Percentiles rank a stretch among this genome's conserved stretches.
Conservation (phyloP, 2,888 invertebrate genomes). For the Tillus elongatus region DNA sequence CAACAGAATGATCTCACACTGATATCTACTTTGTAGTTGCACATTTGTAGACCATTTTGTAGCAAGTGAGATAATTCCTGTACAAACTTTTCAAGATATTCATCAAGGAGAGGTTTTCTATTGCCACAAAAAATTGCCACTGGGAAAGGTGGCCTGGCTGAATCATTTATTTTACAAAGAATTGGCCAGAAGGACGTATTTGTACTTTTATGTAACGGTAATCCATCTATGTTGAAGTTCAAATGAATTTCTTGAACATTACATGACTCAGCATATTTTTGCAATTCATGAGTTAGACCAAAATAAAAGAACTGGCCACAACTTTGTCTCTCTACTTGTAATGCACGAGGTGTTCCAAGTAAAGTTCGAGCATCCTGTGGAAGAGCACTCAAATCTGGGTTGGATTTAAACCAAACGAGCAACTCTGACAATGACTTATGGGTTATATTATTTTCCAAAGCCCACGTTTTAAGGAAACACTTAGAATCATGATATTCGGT, state of each 20-base stretch:
- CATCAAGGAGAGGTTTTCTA: constrained; percentile 15
- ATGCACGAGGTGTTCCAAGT: constrained; percentile 11
- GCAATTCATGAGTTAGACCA: too few species aligned
- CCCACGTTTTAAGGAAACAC: too few species aligned
- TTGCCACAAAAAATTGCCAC: constrained; percentile 17
- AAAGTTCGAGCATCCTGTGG: constrained; percentile 14
- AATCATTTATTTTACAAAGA: constrained; percentile 9
- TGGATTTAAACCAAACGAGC: constrained; percentile 11
- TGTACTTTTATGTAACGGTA: constrained; percentile 15
- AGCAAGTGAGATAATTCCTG: constrained; percentile 10
- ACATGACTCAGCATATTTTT: constrained; percentile 8
- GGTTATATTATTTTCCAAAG: constrained; percentile 9
- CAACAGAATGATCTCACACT: constrained; percentile 15
- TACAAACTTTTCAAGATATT: constrained; percentile 16
- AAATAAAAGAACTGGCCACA: too few species aligned
- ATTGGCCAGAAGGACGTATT: constrained; percentile 8
- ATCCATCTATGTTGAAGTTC: constrained; percentile 14
- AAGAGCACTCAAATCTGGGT: constrained; percentile 11
- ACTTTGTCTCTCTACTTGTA: constrained; percentile 9
- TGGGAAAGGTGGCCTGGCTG: constrained; percentile 9
- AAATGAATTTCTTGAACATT: constrained; percentile 9
- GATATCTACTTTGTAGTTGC: constrained; percentile 9
- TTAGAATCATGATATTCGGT: too few species aligned
- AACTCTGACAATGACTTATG: too few species aligned
- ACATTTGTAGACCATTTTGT: constrained; percentile 11